These are phyloP conservation scores for Quiscalus mexicanus DNA, from an alignment of 2,113 vertebrate genomes.

Conservation along the genomic window DNA sequence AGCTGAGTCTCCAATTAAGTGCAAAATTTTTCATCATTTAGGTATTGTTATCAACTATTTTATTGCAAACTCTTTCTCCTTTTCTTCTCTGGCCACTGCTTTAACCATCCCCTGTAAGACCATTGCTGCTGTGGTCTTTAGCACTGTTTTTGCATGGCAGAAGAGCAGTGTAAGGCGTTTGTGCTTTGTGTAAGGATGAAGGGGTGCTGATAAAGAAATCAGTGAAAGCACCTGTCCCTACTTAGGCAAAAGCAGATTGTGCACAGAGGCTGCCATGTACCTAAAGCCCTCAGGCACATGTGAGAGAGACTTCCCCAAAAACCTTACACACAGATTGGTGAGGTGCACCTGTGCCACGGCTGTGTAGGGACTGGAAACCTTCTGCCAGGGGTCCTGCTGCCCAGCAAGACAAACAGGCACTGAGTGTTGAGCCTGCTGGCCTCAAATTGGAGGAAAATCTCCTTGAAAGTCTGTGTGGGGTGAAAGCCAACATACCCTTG, in stretches of 20 bases:
- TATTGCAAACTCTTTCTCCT: not conserved
- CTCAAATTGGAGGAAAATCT: not conserved
- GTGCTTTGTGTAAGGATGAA: not conserved
- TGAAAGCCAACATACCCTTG: not conserved
- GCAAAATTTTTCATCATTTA: not conserved
- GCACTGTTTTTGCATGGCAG: not conserved
- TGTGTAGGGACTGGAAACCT: not conserved
- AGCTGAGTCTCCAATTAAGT: not conserved
- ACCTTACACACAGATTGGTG: not conserved
- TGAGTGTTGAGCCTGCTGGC: not conserved
- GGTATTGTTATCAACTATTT: not conserved
- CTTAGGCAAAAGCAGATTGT: not conserved
- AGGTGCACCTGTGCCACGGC: not conserved
- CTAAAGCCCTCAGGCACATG: not conserved
- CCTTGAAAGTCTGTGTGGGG: not conserved
- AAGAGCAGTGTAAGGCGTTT: not conserved
- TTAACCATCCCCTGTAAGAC: not conserved
- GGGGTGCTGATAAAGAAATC: not conserved
- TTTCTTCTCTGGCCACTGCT: not conserved
- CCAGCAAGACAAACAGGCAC: not conserved
- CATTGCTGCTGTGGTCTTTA: not conserved
- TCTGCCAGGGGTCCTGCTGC: not conserved
- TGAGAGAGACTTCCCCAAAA: not conserved
- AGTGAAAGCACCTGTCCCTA: not conserved
- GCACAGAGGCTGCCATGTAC: not conserved